Conservation (phyloP, 2,113 vertebrate genomes). For the Pollimyrus isidori region DNA sequence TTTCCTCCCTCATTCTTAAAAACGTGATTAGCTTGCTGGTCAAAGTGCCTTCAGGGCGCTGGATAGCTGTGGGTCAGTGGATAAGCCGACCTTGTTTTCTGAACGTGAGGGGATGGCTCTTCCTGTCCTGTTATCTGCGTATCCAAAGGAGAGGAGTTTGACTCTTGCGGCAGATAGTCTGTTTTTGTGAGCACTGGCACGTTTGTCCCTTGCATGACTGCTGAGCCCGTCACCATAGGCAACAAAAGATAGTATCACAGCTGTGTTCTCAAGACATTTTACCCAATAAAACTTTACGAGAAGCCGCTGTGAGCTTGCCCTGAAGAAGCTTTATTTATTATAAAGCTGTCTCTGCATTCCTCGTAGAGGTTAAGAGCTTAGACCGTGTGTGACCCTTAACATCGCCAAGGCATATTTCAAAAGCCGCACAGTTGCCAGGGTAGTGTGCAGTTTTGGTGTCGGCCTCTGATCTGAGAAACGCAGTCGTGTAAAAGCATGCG, state of each 20-base stretch:
- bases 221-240: neutral
- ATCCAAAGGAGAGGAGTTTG: neutral
- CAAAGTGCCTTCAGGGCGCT: neutral
- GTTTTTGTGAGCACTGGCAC: neutral
- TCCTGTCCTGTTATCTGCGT: neutral
- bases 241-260: neutral
- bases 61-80: neutral
- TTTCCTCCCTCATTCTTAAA: neutral
- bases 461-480: neutral
- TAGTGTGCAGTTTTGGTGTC: neutral
- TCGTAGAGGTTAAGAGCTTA: neutral
- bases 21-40: neutral
- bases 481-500: neutral
- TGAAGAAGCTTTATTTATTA: neutral
- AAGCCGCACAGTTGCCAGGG: neutral
- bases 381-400: neutral
- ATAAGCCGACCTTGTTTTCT: neutral
- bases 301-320: neutral
- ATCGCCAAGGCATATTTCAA: neutral
- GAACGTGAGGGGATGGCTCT: neutral
- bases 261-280: neutral
- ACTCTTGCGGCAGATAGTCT: neutral
- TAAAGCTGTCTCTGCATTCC: neutral
- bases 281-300: neutral
- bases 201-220: neutral